These are phyloP conservation scores for Drosophila orosa DNA, from an alignment of 1,140 invertebrate species.

Conservation along the genomic window DNA sequence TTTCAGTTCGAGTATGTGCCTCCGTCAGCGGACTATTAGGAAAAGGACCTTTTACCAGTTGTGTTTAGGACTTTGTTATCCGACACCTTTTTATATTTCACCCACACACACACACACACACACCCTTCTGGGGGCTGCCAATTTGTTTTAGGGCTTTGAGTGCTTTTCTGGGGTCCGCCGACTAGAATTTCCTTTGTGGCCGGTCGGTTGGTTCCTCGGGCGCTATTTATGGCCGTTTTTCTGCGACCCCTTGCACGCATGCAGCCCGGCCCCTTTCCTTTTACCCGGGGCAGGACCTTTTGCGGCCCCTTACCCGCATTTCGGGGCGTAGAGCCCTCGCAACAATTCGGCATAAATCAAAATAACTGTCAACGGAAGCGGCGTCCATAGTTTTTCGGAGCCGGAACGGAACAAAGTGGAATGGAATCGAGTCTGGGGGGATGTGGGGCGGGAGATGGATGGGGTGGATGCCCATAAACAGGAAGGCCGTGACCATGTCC, in stretches of 20 bases:
- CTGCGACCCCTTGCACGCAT: slow-evolving; percentile 52
- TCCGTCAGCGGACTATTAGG: neutral
- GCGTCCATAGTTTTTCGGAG: slow-evolving; percentile 74
- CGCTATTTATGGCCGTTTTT: slow-evolving; percentile 72
- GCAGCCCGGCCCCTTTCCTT: slow-evolving; percentile 4
- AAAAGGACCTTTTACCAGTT: slow-evolving; percentile 11
- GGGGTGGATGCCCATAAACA: slow-evolving; percentile 38
- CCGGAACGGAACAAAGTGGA: slow-evolving; percentile 42
- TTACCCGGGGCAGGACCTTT: slow-evolving; percentile 2
- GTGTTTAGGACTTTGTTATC: slow-evolving; percentile 47
- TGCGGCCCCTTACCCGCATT: slow-evolving; percentile 4
- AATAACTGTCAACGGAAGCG: slow-evolving; percentile 81
- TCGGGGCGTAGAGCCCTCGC: slow-evolving; percentile 29
- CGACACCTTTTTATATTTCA: slow-evolving; percentile 55
- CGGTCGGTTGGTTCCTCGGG: slow-evolving; percentile 3
- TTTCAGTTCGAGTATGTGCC: neutral
- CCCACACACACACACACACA: slow-evolving; percentile 15
- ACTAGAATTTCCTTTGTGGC: slow-evolving; percentile 63
- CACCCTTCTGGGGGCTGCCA: slow-evolving; percentile 19
- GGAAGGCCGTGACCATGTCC: slow-evolving; percentile 49
- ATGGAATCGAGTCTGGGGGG: slow-evolving; percentile 26
- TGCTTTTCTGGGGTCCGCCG: slow-evolving; percentile 64
- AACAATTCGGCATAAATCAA: slow-evolving; percentile 77
- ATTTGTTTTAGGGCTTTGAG: slow-evolving; percentile 73
- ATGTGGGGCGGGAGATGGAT: slow-evolving; percentile 1